Evolutionary conservation across 2,113 vertebrate genomes (phyloP).

Genomic region (Galemys pyrenaicus): DNA sequence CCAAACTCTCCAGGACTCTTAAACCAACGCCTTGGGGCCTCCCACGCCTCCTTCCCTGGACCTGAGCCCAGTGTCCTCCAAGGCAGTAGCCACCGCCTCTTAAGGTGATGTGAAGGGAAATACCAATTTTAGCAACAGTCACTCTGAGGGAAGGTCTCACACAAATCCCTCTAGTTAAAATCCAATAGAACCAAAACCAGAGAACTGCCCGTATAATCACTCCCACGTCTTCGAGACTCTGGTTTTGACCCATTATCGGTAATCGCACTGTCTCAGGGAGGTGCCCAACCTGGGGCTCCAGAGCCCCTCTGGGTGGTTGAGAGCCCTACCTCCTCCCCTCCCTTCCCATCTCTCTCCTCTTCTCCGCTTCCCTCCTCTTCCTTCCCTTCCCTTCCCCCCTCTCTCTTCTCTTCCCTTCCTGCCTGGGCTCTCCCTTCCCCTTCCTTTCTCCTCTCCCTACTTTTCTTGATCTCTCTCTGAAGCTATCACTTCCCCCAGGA

Average conservation of each 20-base stretch:
- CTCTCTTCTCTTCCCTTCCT: not conserved
- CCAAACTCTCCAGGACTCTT: not conserved
- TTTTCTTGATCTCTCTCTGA: not conserved
- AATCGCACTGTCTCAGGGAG: not conserved
- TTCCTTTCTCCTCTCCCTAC: not conserved
- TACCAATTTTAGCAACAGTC: not conserved
- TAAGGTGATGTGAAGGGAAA: not conserved
- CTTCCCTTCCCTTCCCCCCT: not conserved
- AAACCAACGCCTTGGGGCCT: not conserved
- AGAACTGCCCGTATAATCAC: too few relatives aligned
- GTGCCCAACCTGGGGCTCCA: too few relatives aligned
- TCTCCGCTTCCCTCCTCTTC: not conserved
- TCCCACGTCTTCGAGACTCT: not conserved
- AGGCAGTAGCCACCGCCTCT: not conserved
- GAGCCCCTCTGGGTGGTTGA: not conserved
- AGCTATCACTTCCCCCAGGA: not conserved
- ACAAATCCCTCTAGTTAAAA: not conserved
- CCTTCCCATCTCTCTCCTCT: too few relatives aligned
- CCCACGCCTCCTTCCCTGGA: not conserved
- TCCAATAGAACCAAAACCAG: not conserved
- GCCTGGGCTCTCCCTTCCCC: not conserved
- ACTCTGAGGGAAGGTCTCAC: not conserved
- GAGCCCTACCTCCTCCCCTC: not conserved
- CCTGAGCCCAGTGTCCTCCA: not conserved
- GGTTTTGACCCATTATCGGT: not conserved